phyloP scores from a whole-genome alignment of 2,888 invertebrate species.

The Dynastes grantii region DNA sequence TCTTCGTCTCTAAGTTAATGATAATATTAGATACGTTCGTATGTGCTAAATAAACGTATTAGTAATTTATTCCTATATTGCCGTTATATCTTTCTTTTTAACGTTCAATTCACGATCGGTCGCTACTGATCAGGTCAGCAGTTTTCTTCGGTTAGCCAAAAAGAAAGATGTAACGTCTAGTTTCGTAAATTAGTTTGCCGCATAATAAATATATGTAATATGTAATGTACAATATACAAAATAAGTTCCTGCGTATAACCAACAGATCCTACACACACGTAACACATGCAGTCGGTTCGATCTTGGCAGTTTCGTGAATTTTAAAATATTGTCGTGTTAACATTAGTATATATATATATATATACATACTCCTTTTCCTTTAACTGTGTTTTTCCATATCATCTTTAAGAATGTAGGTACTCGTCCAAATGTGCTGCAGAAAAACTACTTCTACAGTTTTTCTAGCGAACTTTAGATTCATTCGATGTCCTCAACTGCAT shows the following conservation, averaged over 20 bases:
- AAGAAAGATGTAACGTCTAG: not conserved
- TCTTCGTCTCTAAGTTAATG: not conserved
- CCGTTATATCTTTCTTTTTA: conserved; percentile 5
- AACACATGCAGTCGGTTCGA: not conserved
- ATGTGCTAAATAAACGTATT: conserved; percentile 10
- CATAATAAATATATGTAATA: conserved; percentile 11
- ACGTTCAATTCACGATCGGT: too few species aligned
- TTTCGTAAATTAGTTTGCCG: conserved; percentile 2
- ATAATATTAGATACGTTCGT: not conserved
- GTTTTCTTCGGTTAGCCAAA: not conserved
- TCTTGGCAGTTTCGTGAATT: too few species aligned
- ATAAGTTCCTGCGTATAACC: conserved; percentile 11
- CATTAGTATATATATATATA: too few species aligned
- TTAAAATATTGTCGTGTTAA: too few species aligned
- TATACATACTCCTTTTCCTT: too few species aligned
- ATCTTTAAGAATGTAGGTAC: too few species aligned
- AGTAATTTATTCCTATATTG: conserved; percentile 30
- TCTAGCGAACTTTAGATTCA: too few species aligned
- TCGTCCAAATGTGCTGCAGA: too few species aligned
- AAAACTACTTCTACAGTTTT: too few species aligned
- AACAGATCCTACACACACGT: not conserved
- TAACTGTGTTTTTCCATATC: too few species aligned
- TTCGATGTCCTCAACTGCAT: too few species aligned
- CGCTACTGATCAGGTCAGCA: too few species aligned
- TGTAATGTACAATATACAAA: not conserved